Evolutionary conservation across 1,140 invertebrate species (phyloP).

Genomic region (Bombus sylvicola): DNA sequence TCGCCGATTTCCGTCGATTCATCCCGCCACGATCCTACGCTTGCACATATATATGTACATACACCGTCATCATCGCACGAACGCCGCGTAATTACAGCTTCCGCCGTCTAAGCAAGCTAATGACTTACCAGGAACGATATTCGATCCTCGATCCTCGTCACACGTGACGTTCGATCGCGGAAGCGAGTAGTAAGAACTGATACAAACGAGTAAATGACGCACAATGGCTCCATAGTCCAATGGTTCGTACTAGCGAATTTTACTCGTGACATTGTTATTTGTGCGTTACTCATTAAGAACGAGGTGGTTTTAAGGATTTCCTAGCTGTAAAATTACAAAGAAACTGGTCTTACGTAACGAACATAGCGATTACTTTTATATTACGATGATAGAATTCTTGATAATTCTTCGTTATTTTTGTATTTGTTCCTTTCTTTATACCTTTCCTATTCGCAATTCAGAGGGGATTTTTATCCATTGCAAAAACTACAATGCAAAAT

Average conservation of each 20-base stretch:
- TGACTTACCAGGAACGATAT: conserved; percentile 53
- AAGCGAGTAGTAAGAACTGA: neutral
- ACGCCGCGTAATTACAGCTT: conserved; percentile 64
- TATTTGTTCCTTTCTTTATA: too few species aligned
- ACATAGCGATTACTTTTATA: too few species aligned
- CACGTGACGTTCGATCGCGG: neutral
- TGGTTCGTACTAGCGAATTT: too few species aligned
- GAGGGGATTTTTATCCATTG: too few species aligned
- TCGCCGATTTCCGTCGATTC: conserved; percentile 64
- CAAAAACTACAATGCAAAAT: too few species aligned
- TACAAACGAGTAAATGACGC: too few species aligned
- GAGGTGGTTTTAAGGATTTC: neutral
- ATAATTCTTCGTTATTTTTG: too few species aligned
- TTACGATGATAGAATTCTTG: too few species aligned
- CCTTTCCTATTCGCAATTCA: too few species aligned
- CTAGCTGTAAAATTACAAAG: neutral
- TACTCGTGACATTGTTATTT: neutral
- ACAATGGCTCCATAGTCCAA: too few species aligned
- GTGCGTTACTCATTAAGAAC: neutral
- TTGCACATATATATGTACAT: neutral
- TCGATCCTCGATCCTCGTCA: conserved; percentile 19
- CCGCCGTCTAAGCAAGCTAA: conserved; percentile 63
- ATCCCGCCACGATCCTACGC: conserved; percentile 37
- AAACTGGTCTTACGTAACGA: neutral
- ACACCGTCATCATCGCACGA: conserved; percentile 48